phyloP scores from a whole-genome alignment of 2,797 vertebrate genomes.

The Alosa sapidissima region DNA sequence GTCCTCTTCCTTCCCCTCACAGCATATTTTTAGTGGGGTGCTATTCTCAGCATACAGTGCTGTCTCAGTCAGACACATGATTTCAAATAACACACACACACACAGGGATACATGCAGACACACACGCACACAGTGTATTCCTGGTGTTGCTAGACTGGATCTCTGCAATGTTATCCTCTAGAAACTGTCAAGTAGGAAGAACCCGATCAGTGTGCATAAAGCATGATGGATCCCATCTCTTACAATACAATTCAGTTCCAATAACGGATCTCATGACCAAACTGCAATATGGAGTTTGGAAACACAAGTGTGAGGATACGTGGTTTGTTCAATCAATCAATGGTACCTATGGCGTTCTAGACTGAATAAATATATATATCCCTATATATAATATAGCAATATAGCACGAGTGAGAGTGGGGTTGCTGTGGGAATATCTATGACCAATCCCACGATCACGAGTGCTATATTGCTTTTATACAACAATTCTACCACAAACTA shows the following conservation, averaged over 20 bases:
- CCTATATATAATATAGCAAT: too few species aligned
- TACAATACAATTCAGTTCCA: not conserved
- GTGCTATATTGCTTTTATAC: too few species aligned
- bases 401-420: too few species aligned
- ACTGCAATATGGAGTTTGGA: not conserved
- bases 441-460: too few species aligned
- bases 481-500: too few species aligned
- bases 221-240: not conserved
- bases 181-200: not conserved
- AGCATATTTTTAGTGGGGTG: not conserved
- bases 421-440: too few species aligned
- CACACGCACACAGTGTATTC: not conserved
- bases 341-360: too few species aligned
- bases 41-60: not conserved
- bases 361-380: too few species aligned
- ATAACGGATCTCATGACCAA: not conserved
- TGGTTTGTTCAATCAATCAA: not conserved
- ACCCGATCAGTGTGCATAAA: not conserved
- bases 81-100: not conserved
- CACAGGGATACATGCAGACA: not conserved
- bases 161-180: not conserved
- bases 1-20: not conserved
- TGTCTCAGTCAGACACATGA: not conserved
- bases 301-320: not conserved
- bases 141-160: not conserved